phyloP scores from a whole-genome alignment of 2,888 invertebrate species.

The Morpho achilles region DNA sequence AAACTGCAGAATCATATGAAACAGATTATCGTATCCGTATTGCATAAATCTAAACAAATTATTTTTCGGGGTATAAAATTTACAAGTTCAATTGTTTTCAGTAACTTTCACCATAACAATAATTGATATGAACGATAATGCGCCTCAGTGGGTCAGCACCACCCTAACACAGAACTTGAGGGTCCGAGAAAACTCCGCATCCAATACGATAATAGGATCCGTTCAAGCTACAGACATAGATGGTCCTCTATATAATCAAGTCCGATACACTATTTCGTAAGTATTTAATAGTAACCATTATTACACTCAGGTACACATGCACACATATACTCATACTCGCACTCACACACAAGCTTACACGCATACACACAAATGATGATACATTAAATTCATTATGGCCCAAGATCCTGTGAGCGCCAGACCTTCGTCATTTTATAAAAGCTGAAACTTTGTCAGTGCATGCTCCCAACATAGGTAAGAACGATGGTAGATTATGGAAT shows the following conservation, averaged over 20 bases:
- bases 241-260: conserved; percentile 77
- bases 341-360: background rate
- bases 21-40: too few relatives aligned
- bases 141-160: conserved; percentile 73
- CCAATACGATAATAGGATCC: conserved; percentile 73
- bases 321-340: background rate
- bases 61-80: too few relatives aligned
- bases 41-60: too few relatives aligned
- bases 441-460: too few relatives aligned
- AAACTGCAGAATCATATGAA: too few relatives aligned
- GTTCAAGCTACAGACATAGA: conserved; percentile 81
- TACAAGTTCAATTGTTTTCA: conserved; percentile 38
- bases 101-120: conserved; percentile 79
- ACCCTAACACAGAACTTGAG: conserved; percentile 55
- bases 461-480: too few relatives aligned
- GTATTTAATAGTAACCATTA: conserved; percentile 29
- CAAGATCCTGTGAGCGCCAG: too few relatives aligned
- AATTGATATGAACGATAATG: conserved; percentile 82
- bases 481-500: too few relatives aligned
- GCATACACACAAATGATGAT: background rate
- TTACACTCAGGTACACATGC: background rate
- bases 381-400: too few relatives aligned
- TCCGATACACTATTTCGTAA: conserved; percentile 77
- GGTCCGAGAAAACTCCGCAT: conserved; percentile 75
- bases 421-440: too few relatives aligned